Evolutionary conservation across 2,797 vertebrate genomes (phyloP), one percentile per base, ranked within the genome.

Genomic region (Notoglanidium macrostoma): DNA sequence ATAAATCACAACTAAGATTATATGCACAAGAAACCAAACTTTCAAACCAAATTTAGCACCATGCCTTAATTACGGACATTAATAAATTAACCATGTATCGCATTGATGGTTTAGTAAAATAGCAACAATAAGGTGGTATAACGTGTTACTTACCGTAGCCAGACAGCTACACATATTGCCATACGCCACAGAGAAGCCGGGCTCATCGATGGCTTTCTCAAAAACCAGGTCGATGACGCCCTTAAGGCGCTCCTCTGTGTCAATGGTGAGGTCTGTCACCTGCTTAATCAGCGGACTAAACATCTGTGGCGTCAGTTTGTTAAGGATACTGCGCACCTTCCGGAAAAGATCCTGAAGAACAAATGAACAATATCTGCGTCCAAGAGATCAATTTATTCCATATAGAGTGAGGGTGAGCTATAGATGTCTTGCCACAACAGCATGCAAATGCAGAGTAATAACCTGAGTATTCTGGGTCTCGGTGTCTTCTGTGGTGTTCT

Each of bases 81-180:
- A 57, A 44, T 8, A 76, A 29, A 46, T 51, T 17, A 70, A 70
- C 68, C 6, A 40, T 9, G 21, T 40, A 72, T 11, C 5, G 17
- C 10, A 78, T 0, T 23, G 54, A 21, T 78, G 29, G 29, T 21
- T 57, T 23, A 40, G n/a, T 54, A 4, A 79, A 79, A 35, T 23
- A 57, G 29, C 76, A 79, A 29, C 15, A 21, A 10, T 55, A 32
- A 55, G 15, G n/a, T 23, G 21, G 40, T 46, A 14, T 19, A 46
- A 63, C 2, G 8, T 63, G 11, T 44, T 78, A 80, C 95, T 96
- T 91, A 97, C 96, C 93, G 95, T 97, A 85, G 97, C 96, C 19
- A 97, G 95, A 90, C 97, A 97, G 32, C 96, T 93, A 94, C 97
- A 97, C 97, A 97, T 97, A 94, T 97, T 97, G 92, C 96, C 96